A percentile compares a stretch with the other conserved stretches of the same genome.
These are phyloP conservation scores for Apteryx mantelli DNA, from an alignment of 2,113 vertebrate species.

Conservation along the genomic window DNA sequence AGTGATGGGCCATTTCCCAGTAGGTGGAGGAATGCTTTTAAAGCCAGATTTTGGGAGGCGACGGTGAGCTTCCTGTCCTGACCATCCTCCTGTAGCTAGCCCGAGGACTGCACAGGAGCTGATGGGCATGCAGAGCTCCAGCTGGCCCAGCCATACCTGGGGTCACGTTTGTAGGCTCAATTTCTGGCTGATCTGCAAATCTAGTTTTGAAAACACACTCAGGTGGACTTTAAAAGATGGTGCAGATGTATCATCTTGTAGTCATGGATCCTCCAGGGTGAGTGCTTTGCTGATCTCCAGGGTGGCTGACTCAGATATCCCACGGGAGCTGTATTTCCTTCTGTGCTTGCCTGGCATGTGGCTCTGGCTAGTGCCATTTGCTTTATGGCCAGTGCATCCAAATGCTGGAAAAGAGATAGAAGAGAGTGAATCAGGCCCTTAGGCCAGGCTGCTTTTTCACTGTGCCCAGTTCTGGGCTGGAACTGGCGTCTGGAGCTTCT, in stretches of 20 bases:
- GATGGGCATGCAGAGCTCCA: not conserved
- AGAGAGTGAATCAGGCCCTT: not conserved
- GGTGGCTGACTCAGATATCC: not conserved
- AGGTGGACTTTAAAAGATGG: not conserved
- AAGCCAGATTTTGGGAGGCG: not conserved
- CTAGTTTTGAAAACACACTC: not conserved
- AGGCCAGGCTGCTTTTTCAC: not conserved
- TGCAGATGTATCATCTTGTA: not conserved
- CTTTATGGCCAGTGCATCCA: not conserved
- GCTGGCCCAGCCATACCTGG: not conserved
- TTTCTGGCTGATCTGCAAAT: not conserved
- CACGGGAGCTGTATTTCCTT: not conserved
- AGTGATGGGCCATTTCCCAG: not conserved
- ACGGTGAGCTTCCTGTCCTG: not conserved
- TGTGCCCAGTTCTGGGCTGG: not conserved
- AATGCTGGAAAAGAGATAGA: not conserved
- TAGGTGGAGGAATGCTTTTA: not conserved
- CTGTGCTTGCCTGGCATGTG: not conserved
- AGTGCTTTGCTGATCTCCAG: not conserved
- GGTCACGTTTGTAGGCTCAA: not conserved
- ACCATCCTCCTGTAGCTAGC: not conserved
- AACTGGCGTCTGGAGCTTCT: not conserved
- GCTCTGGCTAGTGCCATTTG: not conserved
- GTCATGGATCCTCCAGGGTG: not conserved
- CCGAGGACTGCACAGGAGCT: not conserved